Conservation (phyloP, 2,113 vertebrate species). For the Chiloscyllium plagiosum region DNA sequence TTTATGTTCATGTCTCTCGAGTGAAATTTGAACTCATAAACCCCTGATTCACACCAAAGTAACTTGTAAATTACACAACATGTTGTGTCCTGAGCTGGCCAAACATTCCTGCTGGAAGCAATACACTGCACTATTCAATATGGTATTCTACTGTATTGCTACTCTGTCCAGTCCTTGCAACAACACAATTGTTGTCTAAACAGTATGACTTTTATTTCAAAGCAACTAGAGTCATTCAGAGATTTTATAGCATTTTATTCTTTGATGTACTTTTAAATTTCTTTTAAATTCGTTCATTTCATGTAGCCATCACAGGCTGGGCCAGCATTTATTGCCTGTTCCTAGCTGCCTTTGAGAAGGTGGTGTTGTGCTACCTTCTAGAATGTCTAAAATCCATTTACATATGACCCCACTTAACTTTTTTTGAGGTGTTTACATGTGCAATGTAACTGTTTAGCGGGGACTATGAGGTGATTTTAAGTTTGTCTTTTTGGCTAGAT, state of each 20-base stretch:
- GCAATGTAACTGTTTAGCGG: background rate
- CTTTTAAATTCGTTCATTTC: too few species aligned
- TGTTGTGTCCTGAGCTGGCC: background rate
- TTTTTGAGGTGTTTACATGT: background rate
- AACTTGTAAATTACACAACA: background rate
- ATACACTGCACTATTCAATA: background rate
- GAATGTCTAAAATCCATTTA: background rate
- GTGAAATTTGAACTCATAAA: background rate
- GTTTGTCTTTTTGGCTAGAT: background rate
- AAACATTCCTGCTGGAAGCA: background rate
- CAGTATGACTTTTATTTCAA: background rate
- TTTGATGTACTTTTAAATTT: background rate
- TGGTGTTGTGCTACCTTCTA: too few species aligned
- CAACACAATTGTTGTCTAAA: background rate
- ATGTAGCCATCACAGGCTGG: too few species aligned
- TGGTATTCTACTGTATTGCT: background rate
- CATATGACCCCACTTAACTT: background rate
- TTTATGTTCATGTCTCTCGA: background rate
- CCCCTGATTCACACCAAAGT: background rate
- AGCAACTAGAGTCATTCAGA: background rate
- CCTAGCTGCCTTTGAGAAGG: too few species aligned
- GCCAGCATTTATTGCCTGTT: too few species aligned
- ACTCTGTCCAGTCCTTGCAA: background rate
- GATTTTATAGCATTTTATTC: background rate
- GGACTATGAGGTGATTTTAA: background rate